These are phyloP conservation scores for Nothocercus julius DNA, from an alignment of 2,113 vertebrate species.

Conservation along the genomic window DNA sequence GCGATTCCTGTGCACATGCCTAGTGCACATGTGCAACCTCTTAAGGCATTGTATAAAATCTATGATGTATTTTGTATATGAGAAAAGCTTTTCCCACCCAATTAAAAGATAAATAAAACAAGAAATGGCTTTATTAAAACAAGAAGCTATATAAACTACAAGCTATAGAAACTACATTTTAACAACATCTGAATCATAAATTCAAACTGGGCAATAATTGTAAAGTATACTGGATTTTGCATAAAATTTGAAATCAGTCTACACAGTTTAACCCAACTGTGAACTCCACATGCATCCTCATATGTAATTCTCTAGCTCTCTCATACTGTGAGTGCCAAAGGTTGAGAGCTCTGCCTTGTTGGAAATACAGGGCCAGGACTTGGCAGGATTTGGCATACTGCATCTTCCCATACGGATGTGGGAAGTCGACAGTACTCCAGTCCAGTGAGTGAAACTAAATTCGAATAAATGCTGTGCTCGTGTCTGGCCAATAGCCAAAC, in stretches of 20 bases:
- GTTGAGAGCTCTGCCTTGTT: neutral
- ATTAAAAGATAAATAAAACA: neutral
- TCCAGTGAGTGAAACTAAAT: neutral
- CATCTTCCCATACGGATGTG: neutral
- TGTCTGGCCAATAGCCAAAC: constrained; percentile 8
- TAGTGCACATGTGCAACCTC: neutral
- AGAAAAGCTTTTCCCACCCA: neutral
- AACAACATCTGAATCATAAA: neutral
- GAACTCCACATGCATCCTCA: neutral
- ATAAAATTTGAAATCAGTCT: neutral
- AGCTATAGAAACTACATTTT: neutral
- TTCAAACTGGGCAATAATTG: neutral
- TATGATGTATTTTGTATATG: neutral
- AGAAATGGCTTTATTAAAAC: neutral
- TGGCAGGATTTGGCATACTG: neutral
- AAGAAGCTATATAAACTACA: neutral
- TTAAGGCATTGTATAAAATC: neutral
- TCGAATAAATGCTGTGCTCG: neutral
- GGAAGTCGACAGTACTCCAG: neutral
- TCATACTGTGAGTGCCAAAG: neutral
- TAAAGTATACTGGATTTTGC: neutral
- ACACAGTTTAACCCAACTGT: neutral
- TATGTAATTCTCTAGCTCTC: neutral
- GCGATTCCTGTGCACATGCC: neutral
- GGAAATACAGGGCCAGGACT: neutral